Base-by-base conservation (phyloP, 2,888 invertebrate genomes). In the Fabriciana adippe region DNA sequence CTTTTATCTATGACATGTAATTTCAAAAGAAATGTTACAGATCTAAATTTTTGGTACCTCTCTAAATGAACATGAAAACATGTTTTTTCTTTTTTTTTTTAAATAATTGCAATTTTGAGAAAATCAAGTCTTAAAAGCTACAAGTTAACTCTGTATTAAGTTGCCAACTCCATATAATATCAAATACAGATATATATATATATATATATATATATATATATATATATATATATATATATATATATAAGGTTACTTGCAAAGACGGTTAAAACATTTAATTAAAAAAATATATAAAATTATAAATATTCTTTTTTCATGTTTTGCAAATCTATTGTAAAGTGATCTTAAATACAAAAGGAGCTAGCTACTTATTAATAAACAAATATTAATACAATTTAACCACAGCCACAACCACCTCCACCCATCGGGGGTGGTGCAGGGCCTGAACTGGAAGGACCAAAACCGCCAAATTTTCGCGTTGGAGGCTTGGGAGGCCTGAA, bases 401-500 rank as follows among this genome's bases (percentile, higher is more conserved):
- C 62, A 35, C 68, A 66, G 1, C 88, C 89, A 72, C 92, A 90
- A n/a, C 92, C 89, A 68, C 92, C 90, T 14, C 91, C 91, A 0
- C 89, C 90, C 82, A 83, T 83, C 0, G 90, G 91, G 0, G 92
- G 90, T 0, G 92, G 87, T 0, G 92, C 73, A 0, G 90, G 90
- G 0, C 90, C 90, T 0, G 87, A 87, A 1, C 87, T 83, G 0
- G 92, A 91, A 0, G 91, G 90, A 0, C 90, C 90, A 69, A 93
- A 92, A 1, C 92, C 92, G 2, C 92, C 90, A 59, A 88, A 92
- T 73, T 87, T 90, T 64, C 81, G 82, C 1, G 88, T 78, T 0
- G 91, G 91, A 0, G 92, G 92, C 68, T 88, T 89, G 15, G 92
- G 92, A 15, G 92, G 92, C 5, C 92, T 92, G 26, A 85, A 86